Evolutionary conservation across 2,797 vertebrate genomes (phyloP), one percentile per base, ranked within the genome.

Genomic region (Crenichthys baileyi): DNA sequence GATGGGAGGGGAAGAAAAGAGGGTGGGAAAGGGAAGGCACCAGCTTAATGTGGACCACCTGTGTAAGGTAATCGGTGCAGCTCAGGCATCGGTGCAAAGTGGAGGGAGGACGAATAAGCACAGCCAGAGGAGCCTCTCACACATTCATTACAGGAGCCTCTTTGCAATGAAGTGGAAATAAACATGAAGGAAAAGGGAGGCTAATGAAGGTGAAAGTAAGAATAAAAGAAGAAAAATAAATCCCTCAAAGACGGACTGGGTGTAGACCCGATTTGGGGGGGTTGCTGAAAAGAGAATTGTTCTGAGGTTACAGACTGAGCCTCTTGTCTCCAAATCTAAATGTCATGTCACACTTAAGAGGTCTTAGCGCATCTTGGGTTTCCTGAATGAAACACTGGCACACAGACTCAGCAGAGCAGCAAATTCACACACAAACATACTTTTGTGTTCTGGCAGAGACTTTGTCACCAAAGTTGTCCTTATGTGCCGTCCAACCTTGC

Each of bases 21-120:
- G 9, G 39, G 70, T 60, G 72, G 22, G n/a, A 68, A 68, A 68
- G 76, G 74, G 75, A 46, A 46, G 73, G 83, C 86, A 75, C 20
- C 78, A 46, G 81, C 72, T 75, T 95, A 94, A 95, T 94, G 90
- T 87, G 82, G 91, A 95, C 93, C 93, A 94, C 93, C 93, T 94
- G 92, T 92, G 92, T 78, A 92, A 94, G 91, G 89, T 89, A 90
- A 93, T 93, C 87, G 78, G 76, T 74, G 83, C 85, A 7, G 83
- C 89, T 85, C 78, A 83, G 87, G 85, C 83, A 84, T 83, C 81
- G 48, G 81, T 24, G 77, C 81, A 82, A 26, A 78, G 87, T 76
- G 70, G 76, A 24, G 78, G 79, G 83, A 76, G 65, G 79, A 78
- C 77, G 88, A 89, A 86, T 87, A 92, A 94, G 88, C 74, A 85